Percentiles rank a stretch among this genome's conserved stretches.
phyloP scores from a whole-genome alignment of 1,140 invertebrate genomes.

The Brachionus paranguensis region DNA sequence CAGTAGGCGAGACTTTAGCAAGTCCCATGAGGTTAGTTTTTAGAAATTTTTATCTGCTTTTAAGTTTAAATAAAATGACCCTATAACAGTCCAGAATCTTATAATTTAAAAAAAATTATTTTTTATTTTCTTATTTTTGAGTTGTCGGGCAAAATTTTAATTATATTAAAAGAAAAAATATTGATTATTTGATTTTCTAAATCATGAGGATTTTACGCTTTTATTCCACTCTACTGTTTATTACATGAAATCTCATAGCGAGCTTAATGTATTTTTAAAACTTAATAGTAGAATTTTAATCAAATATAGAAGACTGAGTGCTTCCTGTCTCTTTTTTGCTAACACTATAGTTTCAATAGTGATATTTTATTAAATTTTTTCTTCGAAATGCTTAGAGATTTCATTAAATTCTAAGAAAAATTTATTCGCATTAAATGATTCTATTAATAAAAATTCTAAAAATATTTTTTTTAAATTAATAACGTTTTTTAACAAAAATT shows the following conservation, averaged over 20 bases:
- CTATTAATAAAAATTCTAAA: too few species aligned
- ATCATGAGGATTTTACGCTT: too few species aligned
- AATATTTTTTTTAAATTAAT: too few species aligned
- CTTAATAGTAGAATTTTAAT: neutral
- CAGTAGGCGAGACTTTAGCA: neutral
- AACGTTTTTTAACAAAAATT: too few species aligned
- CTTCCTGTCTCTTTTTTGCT: neutral
- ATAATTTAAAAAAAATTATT: too few species aligned
- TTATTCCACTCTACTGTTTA: neutral
- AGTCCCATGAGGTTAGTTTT: constrained; percentile 27
- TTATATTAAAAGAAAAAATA: neutral
- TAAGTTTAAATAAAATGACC: neutral
- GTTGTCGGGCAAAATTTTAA: neutral
- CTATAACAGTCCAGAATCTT: neutral
- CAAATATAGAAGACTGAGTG: neutral
- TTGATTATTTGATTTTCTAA: neutral
- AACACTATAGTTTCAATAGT: neutral
- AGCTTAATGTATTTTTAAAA: too few species aligned
- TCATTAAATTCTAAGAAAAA: too few species aligned
- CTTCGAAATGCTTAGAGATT: too few species aligned
- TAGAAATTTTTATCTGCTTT: neutral
- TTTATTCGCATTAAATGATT: too few species aligned
- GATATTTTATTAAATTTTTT: too few species aligned
- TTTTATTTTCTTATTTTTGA: too few species aligned
- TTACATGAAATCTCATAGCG: neutral